Base-by-base conservation (phyloP, 2,888 invertebrate species). In the Microdon myrmicae region DNA sequence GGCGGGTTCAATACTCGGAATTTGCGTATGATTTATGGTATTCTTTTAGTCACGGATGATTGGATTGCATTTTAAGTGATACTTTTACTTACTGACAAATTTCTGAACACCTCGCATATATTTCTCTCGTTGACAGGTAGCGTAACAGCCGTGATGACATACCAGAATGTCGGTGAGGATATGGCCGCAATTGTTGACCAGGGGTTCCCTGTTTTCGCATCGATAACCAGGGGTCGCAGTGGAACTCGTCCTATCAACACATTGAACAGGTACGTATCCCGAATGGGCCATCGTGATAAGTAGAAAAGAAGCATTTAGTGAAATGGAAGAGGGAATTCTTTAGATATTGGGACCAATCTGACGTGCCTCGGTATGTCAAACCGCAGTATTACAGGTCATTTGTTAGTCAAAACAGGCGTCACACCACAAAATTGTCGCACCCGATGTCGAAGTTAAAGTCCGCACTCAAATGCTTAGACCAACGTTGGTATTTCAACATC, bases 91-190 rank as follows among this genome's bases (percentile, higher is more conserved):
- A 20, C 26, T 28, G 14, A n/a, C n/a, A 19, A 43, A 29, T 41
- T 23, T 38, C 19, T 37, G 43, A n/a, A n/a, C n/a, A n/a, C n/a
- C n/a, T n/a, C n/a, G n/a, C n/a, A n/a, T n/a, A n/a, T n/a, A n/a
- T n/a, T n/a, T n/a, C n/a, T n/a, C n/a, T 4, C 4, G 9, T 45
- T 60, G 68, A 45, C 83, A 92, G 91, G 89, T 66, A 87, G 89
- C 76, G 89, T 92, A 69, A 90, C 90, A 67, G 90, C 91, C 5
- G 86, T 92, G 67, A 90, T 92, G 81, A 92, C 91, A 1, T 88
- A 86, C 81, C 88, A 88, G 75, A 86, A 86, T 82, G 88, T 90
- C 72, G 92, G 92, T 9, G 86, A 88, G 71, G 86, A 88, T 76
- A 83, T 92, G 74, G 87, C 87, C 0, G 79, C 82, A 26, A 82